These are phyloP conservation scores for Empidonax traillii DNA, from an alignment of 2,113 vertebrate genomes.

Conservation along the genomic window DNA sequence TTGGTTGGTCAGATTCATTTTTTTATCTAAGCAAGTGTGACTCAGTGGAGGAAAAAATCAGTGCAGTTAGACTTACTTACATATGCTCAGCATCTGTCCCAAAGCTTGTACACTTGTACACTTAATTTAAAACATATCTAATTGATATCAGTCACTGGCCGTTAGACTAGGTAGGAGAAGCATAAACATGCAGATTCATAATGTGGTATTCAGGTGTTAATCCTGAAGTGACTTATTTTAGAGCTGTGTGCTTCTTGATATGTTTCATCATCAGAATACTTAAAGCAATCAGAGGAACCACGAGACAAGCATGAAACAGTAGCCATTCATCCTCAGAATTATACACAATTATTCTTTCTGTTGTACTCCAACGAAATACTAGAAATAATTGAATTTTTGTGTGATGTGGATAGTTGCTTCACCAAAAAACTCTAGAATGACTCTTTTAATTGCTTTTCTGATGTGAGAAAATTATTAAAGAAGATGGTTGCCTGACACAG, in stretches of 20 bases:
- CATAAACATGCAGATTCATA: not conserved
- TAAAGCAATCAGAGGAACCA: not conserved
- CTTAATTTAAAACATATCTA: not conserved
- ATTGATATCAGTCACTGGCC: not conserved
- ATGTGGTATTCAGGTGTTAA: not conserved
- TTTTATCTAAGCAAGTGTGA: not conserved
- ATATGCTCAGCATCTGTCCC: accelerated
- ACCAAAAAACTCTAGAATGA: not conserved
- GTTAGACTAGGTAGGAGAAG: not conserved
- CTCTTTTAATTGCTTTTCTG: not conserved
- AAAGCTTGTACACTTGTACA: not conserved
- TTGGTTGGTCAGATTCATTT: not conserved
- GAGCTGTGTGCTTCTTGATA: not conserved
- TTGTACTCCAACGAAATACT: not conserved
- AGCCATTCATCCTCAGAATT: not conserved
- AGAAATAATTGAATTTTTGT: not conserved
- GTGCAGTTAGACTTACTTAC: not conserved
- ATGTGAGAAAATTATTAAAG: not conserved
- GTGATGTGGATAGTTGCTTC: not conserved
- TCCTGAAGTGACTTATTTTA: not conserved
- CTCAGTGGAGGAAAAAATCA: not conserved
- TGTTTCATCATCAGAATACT: not conserved
- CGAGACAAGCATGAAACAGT: not conserved
- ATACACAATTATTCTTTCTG: not conserved
- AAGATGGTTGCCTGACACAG: not conserved